These are phyloP conservation scores for Elephas maximus DNA, from an alignment of 2,113 vertebrate genomes.

Conservation along the genomic window DNA sequence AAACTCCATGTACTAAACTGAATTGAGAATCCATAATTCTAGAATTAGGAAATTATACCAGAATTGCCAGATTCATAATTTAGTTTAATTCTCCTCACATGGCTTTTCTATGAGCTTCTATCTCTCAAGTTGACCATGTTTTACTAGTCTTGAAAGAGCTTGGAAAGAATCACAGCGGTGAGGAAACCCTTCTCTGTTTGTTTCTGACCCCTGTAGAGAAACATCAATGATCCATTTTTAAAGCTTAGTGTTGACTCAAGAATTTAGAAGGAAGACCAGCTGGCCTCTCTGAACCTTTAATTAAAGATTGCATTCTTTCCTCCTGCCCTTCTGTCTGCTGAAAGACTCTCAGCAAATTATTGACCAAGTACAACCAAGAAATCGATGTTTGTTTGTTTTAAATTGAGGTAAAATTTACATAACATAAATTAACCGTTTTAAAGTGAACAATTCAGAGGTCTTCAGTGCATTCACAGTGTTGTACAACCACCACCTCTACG, in stretches of 20 bases:
- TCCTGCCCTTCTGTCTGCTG: background rate
- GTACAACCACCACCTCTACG: background rate
- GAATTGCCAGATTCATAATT: slow-evolving; percentile 1
- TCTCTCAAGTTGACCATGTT: slow-evolving; percentile 17
- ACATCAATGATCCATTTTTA: background rate
- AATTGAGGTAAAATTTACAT: background rate
- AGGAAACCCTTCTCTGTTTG: slow-evolving; percentile 7
- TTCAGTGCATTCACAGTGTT: background rate
- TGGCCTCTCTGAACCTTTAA: background rate
- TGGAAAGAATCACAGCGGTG: background rate
- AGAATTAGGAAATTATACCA: slow-evolving; percentile 47
- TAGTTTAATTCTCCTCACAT: slow-evolving; percentile 48
- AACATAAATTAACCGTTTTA: background rate
- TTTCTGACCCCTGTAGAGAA: background rate
- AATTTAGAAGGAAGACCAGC: background rate
- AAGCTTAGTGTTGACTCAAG: background rate
- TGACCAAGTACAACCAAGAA: background rate
- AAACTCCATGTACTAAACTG: background rate
- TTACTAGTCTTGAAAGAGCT: slow-evolving; percentile 2
- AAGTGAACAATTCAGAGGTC: too few species aligned
- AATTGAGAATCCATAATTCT: slow-evolving; percentile 9
- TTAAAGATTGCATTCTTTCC: background rate
- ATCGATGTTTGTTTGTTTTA: background rate
- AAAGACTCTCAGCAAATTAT: background rate
- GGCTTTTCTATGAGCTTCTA: background rate